Evolutionary conservation across 2,797 vertebrate species (phyloP), one percentile per base, ranked within the genome.

Genomic region (Xiphorhynchus erythropygius): DNA sequence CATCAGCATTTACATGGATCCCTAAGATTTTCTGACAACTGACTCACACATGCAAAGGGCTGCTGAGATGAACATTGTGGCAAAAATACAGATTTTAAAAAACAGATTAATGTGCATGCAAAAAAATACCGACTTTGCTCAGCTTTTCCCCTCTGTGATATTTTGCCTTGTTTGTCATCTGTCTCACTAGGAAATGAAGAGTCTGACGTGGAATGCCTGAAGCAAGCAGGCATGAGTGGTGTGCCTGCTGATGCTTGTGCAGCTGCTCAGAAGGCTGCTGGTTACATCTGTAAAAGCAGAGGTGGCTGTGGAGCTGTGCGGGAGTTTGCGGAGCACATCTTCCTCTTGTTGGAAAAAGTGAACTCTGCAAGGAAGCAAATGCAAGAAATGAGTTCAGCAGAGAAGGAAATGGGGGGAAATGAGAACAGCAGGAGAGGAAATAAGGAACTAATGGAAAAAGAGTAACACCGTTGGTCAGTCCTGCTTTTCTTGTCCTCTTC

Each of bases 251-350:
- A 99, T 2, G 98, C 98, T 28, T 98, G 98, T 1, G 39, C 84
- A 1, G 73, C 96, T 3, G 98, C 98, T 59, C 96, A 97, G 52
- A 98, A 98, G 13, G 98, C 98, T 0, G 98, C 98, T 3, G 98
- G 98, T 33, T 99, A 99, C 89, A 97, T 98, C 6, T 99, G 99
- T 90, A 97, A 71, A 78, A 94, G 81, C 5, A 42, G 5, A 0
- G 98, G 98, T 1, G 99, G 99, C 11, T 95, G 68, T 0, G 99
- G 99, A 2, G 99, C 99, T 0, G 52, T 99, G 75, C 94, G 98
- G 33, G 99, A 99, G 97, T 99, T 99, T 10, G 97, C 98, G 0
- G 98, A 99, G 13, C 98, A 99, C 97, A 98, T 99, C 52, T 98
- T 98, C 30, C 97, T 98, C 33, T 97, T 99, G 53, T 97, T 98